Conservation (phyloP, 2,113 vertebrate genomes). For the Morone saxatilis region DNA sequence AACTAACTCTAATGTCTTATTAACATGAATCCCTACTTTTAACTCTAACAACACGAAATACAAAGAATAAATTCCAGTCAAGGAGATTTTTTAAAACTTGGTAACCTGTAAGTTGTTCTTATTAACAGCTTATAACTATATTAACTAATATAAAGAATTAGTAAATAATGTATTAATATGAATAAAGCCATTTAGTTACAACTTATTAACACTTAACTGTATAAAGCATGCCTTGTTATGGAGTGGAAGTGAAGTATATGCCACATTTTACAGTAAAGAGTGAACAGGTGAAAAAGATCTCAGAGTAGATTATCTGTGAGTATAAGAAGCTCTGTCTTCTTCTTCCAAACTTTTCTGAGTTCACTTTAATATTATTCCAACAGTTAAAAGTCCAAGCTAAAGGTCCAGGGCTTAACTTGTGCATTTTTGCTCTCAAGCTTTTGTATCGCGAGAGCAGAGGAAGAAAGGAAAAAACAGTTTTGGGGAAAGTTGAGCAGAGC, state of each 20-base stretch:
- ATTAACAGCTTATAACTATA: not conserved
- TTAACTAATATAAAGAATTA: not conserved
- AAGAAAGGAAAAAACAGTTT: slow-evolving; percentile 56
- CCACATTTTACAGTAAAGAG: not conserved
- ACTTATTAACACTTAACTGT: not conserved
- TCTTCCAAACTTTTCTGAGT: not conserved
- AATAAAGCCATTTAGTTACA: not conserved
- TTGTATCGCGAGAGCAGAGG: slow-evolving; percentile 82
- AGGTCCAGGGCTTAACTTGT: slow-evolving; percentile 23
- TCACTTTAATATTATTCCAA: not conserved
- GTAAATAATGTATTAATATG: not conserved
- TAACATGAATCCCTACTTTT: not conserved
- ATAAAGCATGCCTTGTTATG: no score
- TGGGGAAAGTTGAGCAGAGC: slow-evolving; percentile 70
- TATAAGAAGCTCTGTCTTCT: not conserved
- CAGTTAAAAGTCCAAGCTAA: not conserved
- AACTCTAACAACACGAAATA: not conserved
- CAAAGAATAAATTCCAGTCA: not conserved
- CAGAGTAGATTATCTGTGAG: not conserved
- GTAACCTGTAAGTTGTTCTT: not conserved
- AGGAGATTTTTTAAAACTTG: not conserved
- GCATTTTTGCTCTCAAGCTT: slow-evolving; percentile 64
- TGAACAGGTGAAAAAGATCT: slow-evolving; percentile 38
- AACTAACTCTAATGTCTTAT: not conserved
- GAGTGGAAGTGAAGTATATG: not conserved